Evolutionary conservation across 2,113 vertebrate genomes (phyloP), one percentile per base, ranked within the genome.

Genomic region (Thomomys bottae): DNA sequence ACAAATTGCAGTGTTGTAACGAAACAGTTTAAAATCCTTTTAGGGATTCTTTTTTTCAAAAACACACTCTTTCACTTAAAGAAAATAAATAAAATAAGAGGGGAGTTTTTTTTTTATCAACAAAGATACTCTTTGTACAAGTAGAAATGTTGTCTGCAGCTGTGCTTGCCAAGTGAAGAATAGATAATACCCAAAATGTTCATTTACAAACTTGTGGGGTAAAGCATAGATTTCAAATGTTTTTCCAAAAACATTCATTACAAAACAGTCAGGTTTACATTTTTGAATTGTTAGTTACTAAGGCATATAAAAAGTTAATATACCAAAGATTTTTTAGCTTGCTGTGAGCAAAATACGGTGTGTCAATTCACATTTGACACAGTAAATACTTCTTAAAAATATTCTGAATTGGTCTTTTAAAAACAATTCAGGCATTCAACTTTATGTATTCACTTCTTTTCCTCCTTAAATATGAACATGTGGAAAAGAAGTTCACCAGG

Each of bases 391-490:
- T 88, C 86, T 95, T 93, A 45, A 96, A 97, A 95, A 87, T 92
- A 81, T 83, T 97, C 89, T 88, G 91, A 95, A 96, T 96, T 97
- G 94, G 80, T 92, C 81, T 90, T 88, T 96, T 94, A 89, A 96
- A 96, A 96, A 96, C 89, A 87, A 8, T n/a, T 95, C 95, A 97
- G 92, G 86, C 89, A 93, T 36, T 8, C 84, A 84, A 36, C 18
- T 91, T 95, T 89, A 87, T 64, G 61, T 71, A 89, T 96, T 97
- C 86, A 79, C 68, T 84, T 77, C 89, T 95, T 73, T 88, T 96
- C 67, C 95, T 92, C 64, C 88, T 96, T 97, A 97, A 14, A 1
- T 95, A 94, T 96, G 76, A 71, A 96, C 94, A 96, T 94, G 86
- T 66, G 89, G 93, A 89, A 96, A 97, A 96, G 84, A 95, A 93